These are phyloP conservation scores for Sinocyclocheilus grahami DNA, from an alignment of 2,113 vertebrate genomes.

Conservation along the genomic window DNA sequence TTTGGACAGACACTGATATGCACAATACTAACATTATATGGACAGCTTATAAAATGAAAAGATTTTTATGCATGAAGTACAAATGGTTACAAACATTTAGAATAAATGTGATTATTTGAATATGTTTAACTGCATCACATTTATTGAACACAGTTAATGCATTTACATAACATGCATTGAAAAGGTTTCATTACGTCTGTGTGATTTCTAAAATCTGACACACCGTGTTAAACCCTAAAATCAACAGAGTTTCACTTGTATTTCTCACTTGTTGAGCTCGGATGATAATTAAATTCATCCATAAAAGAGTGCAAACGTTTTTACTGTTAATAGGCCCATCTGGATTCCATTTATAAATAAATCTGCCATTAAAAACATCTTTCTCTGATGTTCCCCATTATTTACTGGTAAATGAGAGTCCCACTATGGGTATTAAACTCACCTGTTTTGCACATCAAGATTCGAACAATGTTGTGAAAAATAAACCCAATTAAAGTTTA, in stretches of 20 bases:
- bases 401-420: not conserved
- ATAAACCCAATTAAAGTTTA: not conserved
- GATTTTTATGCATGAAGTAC: not conserved
- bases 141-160: not conserved
- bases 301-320: not conserved
- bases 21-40: not conserved
- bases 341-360: conserved; percentile 16
- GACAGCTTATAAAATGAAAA: not conserved
- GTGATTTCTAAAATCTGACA: not conserved
- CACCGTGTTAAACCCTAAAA: not conserved
- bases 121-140: not conserved
- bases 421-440: not conserved
- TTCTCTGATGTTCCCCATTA: not conserved
- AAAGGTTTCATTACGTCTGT: not conserved
- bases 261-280: not conserved
- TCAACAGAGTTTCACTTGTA: not conserved
- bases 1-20: not conserved
- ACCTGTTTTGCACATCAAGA: not conserved
- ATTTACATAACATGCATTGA: not conserved
- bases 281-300: not conserved
- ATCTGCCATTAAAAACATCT: not conserved
- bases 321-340: conserved; percentile 2
- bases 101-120: not conserved
- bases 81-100: not conserved
- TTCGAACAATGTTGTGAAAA: not conserved